These are phyloP conservation scores for Dimorphilus gyrociliatus DNA, from an alignment of 2,888 invertebrate genomes.

Conservation along the genomic window DNA sequence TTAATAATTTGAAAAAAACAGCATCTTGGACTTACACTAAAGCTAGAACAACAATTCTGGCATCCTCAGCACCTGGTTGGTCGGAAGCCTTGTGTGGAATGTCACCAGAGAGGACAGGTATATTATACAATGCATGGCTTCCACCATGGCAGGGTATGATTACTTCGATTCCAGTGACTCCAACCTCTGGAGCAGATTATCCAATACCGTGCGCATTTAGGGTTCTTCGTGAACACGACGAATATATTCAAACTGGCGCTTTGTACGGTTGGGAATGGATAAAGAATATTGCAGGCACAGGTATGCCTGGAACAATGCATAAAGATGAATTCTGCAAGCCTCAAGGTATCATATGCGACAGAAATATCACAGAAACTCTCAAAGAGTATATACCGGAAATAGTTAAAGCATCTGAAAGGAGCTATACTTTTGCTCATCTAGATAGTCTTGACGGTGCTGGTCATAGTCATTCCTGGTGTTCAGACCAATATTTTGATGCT, in stretches of 20 bases:
- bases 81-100: constrained; percentile 2
- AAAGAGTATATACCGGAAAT: constrained; percentile 1
- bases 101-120: constrained; percentile 3
- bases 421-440: constrained; percentile 2
- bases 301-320: constrained; percentile 4
- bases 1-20: neutral
- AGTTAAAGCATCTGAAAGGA: constrained; percentile 2
- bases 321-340: neutral
- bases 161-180: constrained; percentile 4
- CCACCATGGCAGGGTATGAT: constrained; percentile 5
- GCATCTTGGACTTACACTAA: constrained; percentile 2
- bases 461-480: constrained; percentile 4
- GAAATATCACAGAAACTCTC: neutral
- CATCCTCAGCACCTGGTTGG: constrained; percentile 6
- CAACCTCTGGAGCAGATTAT: neutral
- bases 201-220: constrained; percentile 2
- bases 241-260: constrained; percentile 3
- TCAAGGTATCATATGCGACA: constrained; percentile 1
- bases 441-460: neutral
- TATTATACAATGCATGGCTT: constrained; percentile 4
- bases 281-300: neutral
- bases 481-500: neutral
- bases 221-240: constrained; percentile 4
- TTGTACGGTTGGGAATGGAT: constrained; percentile 7
- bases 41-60: constrained; percentile 2